Evolutionary conservation across 2,797 vertebrate species (phyloP), one percentile per base, ranked within the genome.

Genomic region (Allobates femoralis): DNA sequence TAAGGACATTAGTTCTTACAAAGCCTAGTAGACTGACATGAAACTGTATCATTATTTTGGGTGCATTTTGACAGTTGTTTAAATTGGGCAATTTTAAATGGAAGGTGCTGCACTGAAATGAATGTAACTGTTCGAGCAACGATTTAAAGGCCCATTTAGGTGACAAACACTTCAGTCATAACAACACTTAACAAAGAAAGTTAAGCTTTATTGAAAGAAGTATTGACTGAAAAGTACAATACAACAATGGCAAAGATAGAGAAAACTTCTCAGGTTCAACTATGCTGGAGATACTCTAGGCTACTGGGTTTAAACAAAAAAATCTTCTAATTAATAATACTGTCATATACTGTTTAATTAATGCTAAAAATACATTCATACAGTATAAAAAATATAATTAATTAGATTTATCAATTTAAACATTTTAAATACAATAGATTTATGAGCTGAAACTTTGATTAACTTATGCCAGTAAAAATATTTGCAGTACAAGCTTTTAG

Each of bases 31-130:
- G 37, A 71, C 23, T 41, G 34, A 71, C 67, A 21, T 71, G 23
- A 71, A 71, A 14, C 37, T n/a, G 66, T 69, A 37, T 37, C 66
- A 69, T 69, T 37, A 69, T 69, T 69, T 69, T 69, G 7, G 67
- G 37, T 21, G 21, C 4, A 41, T 41, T 71, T 41, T 71, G 37
- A 71, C 34, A 71, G 67, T 71, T n/a, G 62, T 66, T 66, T 30
- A 66, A 66, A 66, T 15, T 66, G 28, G 15, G 62, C 58, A 62
- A 62, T 62, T 62, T 62, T 26, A 11, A 66, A 30, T 30, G 23
- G 67, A 71, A 71, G 67, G 67, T 71, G 19, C 37, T n/a, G 32
- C 21, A 71, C 37, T 23, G 11, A 71, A 71, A 71, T 69, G 18
- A 37, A 69, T 69, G 67, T 21, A 69, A 21, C 19, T 41, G 32